Evolutionary conservation across 2,888 invertebrate species (phyloP).

Genomic region (Cetonia aurata): DNA sequence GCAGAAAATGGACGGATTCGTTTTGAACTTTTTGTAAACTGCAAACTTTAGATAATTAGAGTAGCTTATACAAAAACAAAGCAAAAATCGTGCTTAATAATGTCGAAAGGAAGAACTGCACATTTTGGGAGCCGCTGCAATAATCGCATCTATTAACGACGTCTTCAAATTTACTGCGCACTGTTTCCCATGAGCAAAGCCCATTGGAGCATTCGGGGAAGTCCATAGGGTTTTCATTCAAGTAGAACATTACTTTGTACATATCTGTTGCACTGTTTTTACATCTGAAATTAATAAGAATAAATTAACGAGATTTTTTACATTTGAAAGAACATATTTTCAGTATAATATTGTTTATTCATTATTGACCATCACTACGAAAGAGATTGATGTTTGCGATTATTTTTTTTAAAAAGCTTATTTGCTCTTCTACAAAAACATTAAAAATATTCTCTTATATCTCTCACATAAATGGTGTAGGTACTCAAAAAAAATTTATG

Average conservation of each 20-base stretch:
- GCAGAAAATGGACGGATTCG: conserved; percentile 11
- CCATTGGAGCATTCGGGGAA: conserved; percentile 80
- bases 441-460: too few species aligned
- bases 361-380: too few species aligned
- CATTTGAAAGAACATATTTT: too few species aligned
- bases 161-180: conserved; percentile 72
- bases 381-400: too few species aligned
- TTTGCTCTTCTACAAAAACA: too few species aligned
- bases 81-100: conserved; percentile 16
- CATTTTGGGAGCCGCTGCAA: conserved; percentile 64
- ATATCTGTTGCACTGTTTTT: conserved; percentile 63
- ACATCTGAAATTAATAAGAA: conserved; percentile 67
- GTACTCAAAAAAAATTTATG: too few species aligned
- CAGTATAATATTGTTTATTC: too few species aligned
- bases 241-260: conserved; percentile 76
- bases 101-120: conserved; percentile 18
- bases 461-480: too few species aligned
- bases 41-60: not conserved
- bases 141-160: conserved; percentile 72
- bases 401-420: too few species aligned
- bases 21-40: not conserved
- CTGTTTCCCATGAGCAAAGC: conserved; percentile 80
- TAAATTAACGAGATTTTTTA: not conserved
- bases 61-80: conserved; percentile 22
- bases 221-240: conserved; percentile 78